A percentile compares a stretch with the other conserved stretches of the same genome.
Evolutionary conservation across 64 coral and sea anemone species (phyloP).

Genomic region (Cladopsammia gracilis): DNA sequence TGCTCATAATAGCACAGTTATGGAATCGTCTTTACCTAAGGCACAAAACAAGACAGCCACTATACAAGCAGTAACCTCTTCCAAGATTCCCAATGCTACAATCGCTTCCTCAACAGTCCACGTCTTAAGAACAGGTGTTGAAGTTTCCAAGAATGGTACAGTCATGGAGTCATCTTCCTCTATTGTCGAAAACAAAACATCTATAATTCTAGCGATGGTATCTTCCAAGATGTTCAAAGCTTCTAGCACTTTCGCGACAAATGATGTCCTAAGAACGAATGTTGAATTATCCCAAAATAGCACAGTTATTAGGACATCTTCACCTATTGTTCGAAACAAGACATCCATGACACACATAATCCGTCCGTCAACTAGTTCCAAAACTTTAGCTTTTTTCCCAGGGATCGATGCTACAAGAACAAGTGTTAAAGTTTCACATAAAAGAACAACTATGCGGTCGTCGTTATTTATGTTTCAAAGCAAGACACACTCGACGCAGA

Average conservation of each 20-base stretch:
- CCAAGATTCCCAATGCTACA: neutral
- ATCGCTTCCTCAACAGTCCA: neutral
- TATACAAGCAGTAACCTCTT: neutral
- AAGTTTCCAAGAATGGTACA: neutral
- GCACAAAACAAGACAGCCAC: neutral
- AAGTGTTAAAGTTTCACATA: neutral
- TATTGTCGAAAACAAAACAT: neutral
- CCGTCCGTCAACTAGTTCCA: neutral
- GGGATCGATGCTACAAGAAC: neutral
- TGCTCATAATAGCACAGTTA: neutral
- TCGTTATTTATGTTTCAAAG: neutral
- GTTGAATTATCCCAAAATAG: neutral
- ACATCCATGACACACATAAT: neutral
- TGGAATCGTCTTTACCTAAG: neutral
- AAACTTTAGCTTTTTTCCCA: neutral
- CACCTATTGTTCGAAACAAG: neutral
- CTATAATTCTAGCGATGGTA: no score
- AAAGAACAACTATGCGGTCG: neutral
- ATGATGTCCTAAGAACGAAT: neutral
- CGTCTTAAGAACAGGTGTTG: neutral
- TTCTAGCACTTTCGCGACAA: no score
- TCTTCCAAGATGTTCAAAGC: no score
- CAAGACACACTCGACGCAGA: neutral
- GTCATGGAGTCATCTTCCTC: neutral
- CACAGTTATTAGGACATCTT: neutral